phyloP scores from a whole-genome alignment of 64 coral and sea anemone genomes.

The Astreopora myriophthalma region DNA sequence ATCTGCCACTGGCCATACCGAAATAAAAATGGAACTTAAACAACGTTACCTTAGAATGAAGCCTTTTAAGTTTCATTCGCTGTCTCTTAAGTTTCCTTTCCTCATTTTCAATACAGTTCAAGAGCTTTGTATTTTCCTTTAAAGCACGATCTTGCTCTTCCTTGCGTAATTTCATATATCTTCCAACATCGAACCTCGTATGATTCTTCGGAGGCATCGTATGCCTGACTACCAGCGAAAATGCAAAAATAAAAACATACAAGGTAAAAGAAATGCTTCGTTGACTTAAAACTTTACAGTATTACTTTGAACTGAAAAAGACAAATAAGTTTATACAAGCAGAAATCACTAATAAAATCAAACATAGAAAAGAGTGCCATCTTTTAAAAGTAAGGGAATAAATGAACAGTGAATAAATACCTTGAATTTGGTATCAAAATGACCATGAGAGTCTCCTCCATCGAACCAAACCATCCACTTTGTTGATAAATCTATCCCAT shows the following conservation, averaged over 20 bases:
- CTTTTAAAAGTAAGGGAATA: neutral
- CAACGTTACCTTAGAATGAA: neutral
- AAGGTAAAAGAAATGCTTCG: neutral
- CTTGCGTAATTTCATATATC: neutral
- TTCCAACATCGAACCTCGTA: neutral
- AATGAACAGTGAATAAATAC: neutral
- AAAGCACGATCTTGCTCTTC: constrained; percentile 18
- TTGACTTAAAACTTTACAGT: constrained; percentile 16
- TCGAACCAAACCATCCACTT: neutral
- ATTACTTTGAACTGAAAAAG: neutral
- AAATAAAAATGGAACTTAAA: neutral
- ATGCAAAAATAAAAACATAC: neutral
- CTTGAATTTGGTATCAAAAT: neutral
- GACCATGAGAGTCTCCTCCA: neutral
- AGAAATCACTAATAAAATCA: constrained; percentile 16
- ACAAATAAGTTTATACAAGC: neutral
- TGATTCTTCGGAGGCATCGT: constrained; percentile 8
- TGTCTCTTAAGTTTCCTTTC: neutral
- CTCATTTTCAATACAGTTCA: constrained; percentile 13
- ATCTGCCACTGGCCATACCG: neutral
- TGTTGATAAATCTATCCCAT: neutral
- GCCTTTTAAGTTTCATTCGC: neutral
- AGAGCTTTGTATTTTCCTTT: constrained; percentile 12
- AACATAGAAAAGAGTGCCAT: neutral
- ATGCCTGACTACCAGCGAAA: neutral